Evolutionary conservation across 92 coral and sea anemone genomes (phyloP).

Genomic region (Phenganax marumi): DNA sequence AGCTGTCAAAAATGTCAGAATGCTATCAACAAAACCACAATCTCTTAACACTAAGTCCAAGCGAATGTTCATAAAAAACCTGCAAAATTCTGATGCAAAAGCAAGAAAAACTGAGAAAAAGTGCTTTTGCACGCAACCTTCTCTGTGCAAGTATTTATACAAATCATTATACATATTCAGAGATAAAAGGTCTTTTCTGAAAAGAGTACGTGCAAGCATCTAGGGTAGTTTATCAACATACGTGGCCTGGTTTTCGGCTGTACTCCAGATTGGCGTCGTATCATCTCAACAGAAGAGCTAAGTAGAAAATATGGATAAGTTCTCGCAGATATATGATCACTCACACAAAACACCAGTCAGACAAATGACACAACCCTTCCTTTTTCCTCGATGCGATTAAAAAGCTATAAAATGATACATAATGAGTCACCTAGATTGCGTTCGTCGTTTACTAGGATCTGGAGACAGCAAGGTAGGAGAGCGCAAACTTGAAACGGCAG

Average conservation of each 20-base stretch:
- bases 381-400: too few relatives aligned
- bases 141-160: too few relatives aligned
- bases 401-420: background rate
- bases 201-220: background rate
- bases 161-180: too few relatives aligned
- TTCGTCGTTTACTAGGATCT: slow-evolving; percentile 74
- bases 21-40: background rate
- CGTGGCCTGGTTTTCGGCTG: slow-evolving; percentile 90
- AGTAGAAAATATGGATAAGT: background rate
- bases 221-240: slow-evolving; percentile 47
- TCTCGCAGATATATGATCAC: background rate
- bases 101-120: too few relatives aligned
- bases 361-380: too few relatives aligned
- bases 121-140: too few relatives aligned
- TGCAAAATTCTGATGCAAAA: too few relatives aligned
- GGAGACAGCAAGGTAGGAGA: slow-evolving; percentile 49
- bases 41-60: too few relatives aligned
- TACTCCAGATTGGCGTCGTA: slow-evolving; percentile 71
- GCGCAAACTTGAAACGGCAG: slow-evolving; percentile 40
- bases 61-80: too few relatives aligned
- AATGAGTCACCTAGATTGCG: slow-evolving; percentile 82
- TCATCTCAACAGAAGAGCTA: slow-evolving; percentile 83
- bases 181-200: too few relatives aligned
- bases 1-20: slow-evolving; percentile 55
- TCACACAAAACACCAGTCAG: background rate